Conservation (phyloP, 1,140 invertebrate species). For the Pseudomyrmex gracilis region DNA sequence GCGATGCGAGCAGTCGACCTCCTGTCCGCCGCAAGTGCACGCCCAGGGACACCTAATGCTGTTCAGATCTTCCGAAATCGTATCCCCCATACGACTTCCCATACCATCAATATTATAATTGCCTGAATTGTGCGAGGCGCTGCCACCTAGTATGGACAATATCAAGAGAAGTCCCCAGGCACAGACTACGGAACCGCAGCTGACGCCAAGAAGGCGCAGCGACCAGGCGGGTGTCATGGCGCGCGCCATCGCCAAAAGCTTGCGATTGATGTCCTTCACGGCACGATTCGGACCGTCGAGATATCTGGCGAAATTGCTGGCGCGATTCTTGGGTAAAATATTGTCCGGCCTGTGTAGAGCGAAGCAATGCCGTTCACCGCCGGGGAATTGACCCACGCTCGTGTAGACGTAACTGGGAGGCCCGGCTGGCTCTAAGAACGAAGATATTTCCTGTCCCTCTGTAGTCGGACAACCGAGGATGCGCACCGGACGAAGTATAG, state of each 20-base stretch:
- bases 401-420: conserved; percentile 59
- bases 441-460: conserved; percentile 64
- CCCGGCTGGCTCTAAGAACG: conserved; percentile 63
- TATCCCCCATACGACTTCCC: conserved; percentile 46
- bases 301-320: conserved; percentile 68
- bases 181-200: conserved; percentile 82
- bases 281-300: conserved; percentile 77
- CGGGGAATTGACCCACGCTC: conserved; percentile 42
- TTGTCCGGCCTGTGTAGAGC: conserved; percentile 69
- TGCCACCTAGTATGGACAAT: conserved; percentile 79
- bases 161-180: conserved; percentile 82
- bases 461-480: conserved; percentile 66
- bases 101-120: conserved; percentile 77
- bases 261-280: conserved; percentile 79
- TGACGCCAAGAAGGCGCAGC: conserved; percentile 80
- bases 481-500: conserved; percentile 67
- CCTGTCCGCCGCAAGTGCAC: conserved; percentile 91
- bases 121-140: conserved; percentile 80
- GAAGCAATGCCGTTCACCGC: conserved; percentile 58
- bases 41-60: conserved; percentile 90
- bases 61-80: conserved; percentile 77
- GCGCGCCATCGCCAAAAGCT: conserved; percentile 81
- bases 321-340: conserved; percentile 69
- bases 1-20: conserved; percentile 93
- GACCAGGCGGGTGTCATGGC: conserved; percentile 82